A percentile compares a stretch with the other conserved stretches of the same genome.
phyloP scores from a whole-genome alignment of 2,888 invertebrate genomes.

The Acleris emargana region DNA sequence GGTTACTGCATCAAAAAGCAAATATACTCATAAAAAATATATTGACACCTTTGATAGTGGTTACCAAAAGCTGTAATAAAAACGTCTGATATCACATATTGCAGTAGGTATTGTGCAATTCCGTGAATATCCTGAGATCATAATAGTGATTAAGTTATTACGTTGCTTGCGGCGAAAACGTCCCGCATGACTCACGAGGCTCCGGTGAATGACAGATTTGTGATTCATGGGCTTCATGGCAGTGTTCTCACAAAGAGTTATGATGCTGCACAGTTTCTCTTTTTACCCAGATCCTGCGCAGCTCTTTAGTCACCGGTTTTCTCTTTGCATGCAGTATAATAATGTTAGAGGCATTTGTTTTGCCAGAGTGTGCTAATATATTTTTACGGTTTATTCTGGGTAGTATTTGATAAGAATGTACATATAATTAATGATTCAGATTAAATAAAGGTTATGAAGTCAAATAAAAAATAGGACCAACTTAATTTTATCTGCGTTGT shows the following conservation, averaged over 20 bases:
- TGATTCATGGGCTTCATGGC: constrained; percentile 3
- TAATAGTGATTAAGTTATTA: constrained; percentile 17
- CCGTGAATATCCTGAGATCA: constrained; percentile 16
- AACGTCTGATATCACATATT: constrained; percentile 6
- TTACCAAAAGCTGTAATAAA: background rate
- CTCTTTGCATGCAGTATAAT: constrained; percentile 11
- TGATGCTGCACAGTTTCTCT: constrained; percentile 34
- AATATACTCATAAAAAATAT: too few species aligned
- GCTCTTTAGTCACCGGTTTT: constrained; percentile 21
- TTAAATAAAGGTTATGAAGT: too few species aligned
- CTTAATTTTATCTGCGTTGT: too few species aligned
- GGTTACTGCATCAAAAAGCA: too few species aligned
- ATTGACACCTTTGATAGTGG: too few species aligned
- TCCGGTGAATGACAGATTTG: constrained; percentile 12
- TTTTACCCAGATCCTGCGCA: constrained; percentile 28
- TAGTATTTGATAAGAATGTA: too few species aligned
- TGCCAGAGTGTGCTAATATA: background rate
- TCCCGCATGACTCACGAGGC: constrained; percentile 16
- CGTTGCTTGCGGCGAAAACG: constrained; percentile 3
- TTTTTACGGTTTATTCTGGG: background rate
- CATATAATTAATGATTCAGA: too few species aligned
- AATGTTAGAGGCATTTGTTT: background rate
- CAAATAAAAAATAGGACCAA: too few species aligned
- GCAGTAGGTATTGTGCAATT: constrained; percentile 24
- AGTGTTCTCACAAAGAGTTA: constrained; percentile 13